These are phyloP conservation scores for Bovichtus diacanthus DNA, from an alignment of 2,797 vertebrate genomes.

Conservation along the genomic window DNA sequence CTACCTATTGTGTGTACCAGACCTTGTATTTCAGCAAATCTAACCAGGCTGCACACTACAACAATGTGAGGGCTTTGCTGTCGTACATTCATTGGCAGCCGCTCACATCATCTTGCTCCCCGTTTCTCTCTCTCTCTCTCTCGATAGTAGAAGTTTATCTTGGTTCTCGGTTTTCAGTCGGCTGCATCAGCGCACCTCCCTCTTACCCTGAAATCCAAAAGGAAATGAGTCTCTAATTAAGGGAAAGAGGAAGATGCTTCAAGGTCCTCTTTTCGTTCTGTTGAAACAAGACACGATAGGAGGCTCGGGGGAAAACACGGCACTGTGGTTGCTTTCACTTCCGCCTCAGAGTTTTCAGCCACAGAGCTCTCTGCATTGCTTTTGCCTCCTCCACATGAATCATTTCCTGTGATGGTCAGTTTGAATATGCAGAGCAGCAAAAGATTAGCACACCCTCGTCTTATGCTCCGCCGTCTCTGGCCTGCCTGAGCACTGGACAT, in stretches of 20 bases:
- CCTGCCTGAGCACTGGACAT: not conserved
- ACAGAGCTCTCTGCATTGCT: not conserved
- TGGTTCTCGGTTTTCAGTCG: slow-evolving; percentile 43
- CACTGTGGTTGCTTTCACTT: slow-evolving; percentile 73
- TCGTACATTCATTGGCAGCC: slow-evolving; percentile 27
- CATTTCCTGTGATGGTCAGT: slow-evolving; percentile 41
- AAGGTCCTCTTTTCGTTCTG: slow-evolving; percentile 65
- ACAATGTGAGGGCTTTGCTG: slow-evolving; percentile 38
- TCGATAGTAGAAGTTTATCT: slow-evolving; percentile 19
- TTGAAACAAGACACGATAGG: slow-evolving; percentile 41
- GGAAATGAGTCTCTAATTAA: slow-evolving; percentile 68
- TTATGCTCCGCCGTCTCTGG: not conserved
- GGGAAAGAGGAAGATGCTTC: slow-evolving; percentile 65
- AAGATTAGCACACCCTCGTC: slow-evolving; percentile 2
- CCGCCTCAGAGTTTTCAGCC: slow-evolving; percentile 43
- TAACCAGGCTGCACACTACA: slow-evolving; percentile 26
- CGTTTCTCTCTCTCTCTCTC: not conserved
- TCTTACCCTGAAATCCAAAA: slow-evolving; percentile 33
- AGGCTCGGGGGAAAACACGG: not conserved
- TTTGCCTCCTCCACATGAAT: slow-evolving; percentile 33
- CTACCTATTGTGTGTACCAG: slow-evolving; percentile 45
- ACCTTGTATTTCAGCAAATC: slow-evolving; percentile 36
- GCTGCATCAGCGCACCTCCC: not conserved
- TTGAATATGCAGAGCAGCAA: not conserved
- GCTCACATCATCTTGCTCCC: slow-evolving; percentile 27